Conservation (phyloP, 2,888 invertebrate species). For the Galeruca laticollis region DNA sequence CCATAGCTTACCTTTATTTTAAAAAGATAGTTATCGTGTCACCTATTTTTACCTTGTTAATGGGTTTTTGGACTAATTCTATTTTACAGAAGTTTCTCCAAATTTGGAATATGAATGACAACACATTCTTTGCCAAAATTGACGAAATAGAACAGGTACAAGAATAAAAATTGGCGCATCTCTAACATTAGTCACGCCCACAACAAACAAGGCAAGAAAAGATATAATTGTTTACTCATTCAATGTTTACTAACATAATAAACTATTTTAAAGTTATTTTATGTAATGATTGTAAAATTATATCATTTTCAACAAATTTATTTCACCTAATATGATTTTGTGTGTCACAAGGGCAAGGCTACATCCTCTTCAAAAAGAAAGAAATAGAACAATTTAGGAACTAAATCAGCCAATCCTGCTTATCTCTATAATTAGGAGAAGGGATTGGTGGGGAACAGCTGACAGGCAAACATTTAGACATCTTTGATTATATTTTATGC, state of each 20-base stretch:
- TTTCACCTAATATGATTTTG: slow-evolving; percentile 37
- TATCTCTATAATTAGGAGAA: slow-evolving; percentile 44
- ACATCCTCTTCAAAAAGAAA: slow-evolving; percentile 42
- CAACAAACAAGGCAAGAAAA: slow-evolving; percentile 11
- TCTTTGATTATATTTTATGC: slow-evolving; percentile 63
- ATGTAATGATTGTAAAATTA: not conserved
- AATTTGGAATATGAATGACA: not conserved
- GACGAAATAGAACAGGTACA: not conserved
- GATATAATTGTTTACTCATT: slow-evolving; percentile 9
- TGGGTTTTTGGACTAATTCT: too few relatives aligned
- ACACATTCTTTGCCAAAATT: not conserved
- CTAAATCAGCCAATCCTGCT: slow-evolving; percentile 55
- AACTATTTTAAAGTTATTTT: not conserved
- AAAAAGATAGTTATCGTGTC: too few relatives aligned
- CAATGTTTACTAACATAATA: not conserved
- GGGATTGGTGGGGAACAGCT: slow-evolving; percentile 64
- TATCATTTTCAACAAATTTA: not conserved
- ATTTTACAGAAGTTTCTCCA: not conserved
- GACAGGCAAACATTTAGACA: slow-evolving; percentile 65
- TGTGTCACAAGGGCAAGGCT: slow-evolving; percentile 54
- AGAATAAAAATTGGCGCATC: not conserved
- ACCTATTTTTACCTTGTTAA: too few relatives aligned
- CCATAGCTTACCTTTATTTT: too few relatives aligned
- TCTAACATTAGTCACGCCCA: slow-evolving; percentile 16
- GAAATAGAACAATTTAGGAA: slow-evolving; percentile 50